phyloP scores from a whole-genome alignment of 1,140 invertebrate genomes.

The Periplaneta americana region DNA sequence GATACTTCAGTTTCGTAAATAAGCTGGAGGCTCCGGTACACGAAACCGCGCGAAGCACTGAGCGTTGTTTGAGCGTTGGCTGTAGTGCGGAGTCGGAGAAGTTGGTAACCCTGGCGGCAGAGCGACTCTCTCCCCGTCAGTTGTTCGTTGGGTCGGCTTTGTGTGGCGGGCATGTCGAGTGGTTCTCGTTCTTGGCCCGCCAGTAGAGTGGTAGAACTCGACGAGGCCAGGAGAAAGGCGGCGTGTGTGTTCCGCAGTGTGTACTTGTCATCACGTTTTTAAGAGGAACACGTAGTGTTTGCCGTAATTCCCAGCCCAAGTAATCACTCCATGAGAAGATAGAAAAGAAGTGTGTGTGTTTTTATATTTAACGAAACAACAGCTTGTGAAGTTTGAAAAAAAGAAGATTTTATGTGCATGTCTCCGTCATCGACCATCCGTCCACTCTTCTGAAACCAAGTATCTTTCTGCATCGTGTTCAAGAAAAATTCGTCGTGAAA shows the following conservation, averaged over 20 bases:
- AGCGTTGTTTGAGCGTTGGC: too few species aligned
- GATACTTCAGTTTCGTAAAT: too few species aligned
- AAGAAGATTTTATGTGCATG: background rate
- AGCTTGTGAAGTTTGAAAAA: background rate
- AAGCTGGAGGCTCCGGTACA: too few species aligned
- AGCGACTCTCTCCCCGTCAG: background rate
- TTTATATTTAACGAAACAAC: background rate
- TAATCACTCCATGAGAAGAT: background rate
- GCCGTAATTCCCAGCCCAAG: background rate
- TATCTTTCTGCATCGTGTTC: background rate
- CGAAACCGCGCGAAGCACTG: too few species aligned
- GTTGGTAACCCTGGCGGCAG: background rate
- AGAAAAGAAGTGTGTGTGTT: background rate
- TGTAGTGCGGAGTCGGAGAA: background rate
- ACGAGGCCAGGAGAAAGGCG: accelerated
- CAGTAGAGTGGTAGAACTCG: background rate
- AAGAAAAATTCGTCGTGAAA: background rate
- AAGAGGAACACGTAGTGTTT: background rate
- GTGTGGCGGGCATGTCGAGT: background rate
- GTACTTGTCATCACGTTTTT: too few species aligned
- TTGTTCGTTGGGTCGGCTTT: background rate
- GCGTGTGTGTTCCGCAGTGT: background rate
- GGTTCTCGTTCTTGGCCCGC: background rate
- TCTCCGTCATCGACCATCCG: background rate
- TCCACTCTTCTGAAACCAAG: background rate